Percentiles rank a stretch among this genome's conserved stretches.
These are phyloP conservation scores for Campylorhamphus procurvoides DNA, from an alignment of 2,113 vertebrate species.

Conservation along the genomic window DNA sequence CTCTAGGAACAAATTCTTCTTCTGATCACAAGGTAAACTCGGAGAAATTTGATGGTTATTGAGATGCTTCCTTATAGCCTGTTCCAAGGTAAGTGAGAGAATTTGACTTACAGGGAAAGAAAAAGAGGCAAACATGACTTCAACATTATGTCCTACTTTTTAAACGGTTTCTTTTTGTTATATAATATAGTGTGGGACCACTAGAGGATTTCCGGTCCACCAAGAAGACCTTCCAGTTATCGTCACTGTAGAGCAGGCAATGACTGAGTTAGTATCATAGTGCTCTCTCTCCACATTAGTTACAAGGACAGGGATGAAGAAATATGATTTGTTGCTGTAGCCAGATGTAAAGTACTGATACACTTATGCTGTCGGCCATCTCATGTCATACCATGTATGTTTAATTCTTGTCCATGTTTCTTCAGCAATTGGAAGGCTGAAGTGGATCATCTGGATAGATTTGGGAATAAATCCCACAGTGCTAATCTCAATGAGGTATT, in stretches of 20 bases:
- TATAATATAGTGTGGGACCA: background rate
- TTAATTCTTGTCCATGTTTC: background rate
- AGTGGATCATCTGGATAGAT: background rate
- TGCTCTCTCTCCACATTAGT: background rate
- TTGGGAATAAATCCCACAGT: background rate
- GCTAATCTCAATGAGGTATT: background rate
- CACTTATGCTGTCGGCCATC: background rate
- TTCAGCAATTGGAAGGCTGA: background rate
- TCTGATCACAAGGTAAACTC: background rate
- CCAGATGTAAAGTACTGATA: background rate
- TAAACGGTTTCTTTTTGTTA: background rate
- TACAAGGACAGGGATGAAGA: background rate
- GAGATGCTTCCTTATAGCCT: background rate
- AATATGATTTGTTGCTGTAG: background rate
- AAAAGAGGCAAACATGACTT: background rate
- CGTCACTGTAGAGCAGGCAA: accelerated
- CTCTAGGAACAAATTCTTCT: background rate
- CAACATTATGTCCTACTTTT: background rate
- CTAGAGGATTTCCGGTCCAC: background rate
- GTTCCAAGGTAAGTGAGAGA: background rate
- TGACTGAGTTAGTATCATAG: background rate
- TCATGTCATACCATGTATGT: accelerated
- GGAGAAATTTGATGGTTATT: background rate
- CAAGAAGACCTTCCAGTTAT: background rate
- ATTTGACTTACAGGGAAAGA: background rate